Evolutionary conservation across 35 echinoderm and acorn worm genomes (phyloP).

Genomic region (Heliocidaris tuberculata): DNA sequence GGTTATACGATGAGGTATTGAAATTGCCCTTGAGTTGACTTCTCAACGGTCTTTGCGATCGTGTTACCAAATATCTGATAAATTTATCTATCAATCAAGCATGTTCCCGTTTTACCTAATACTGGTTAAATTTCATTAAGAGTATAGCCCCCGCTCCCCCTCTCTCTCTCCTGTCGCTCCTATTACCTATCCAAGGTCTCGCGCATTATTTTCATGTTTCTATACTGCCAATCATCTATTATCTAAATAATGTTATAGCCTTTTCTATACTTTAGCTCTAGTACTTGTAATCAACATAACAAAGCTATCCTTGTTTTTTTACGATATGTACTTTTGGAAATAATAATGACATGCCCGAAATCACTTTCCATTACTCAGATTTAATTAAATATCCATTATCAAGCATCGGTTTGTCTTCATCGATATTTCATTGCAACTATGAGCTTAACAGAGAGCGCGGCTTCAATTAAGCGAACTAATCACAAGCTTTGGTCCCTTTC

Average conservation of each 20-base stretch:
- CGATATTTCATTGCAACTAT: not conserved
- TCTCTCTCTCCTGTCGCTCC: too few relatives aligned
- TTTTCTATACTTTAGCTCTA: not conserved
- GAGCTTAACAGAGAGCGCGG: not conserved
- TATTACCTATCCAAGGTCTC: too few relatives aligned
- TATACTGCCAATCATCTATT: not conserved
- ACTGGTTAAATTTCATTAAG: too few relatives aligned
- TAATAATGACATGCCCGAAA: not conserved
- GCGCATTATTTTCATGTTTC: not conserved
- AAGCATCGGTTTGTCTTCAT: not conserved
- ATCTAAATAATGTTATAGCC: not conserved
- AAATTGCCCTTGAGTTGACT: too few relatives aligned
- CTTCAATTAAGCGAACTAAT: not conserved
- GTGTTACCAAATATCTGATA: too few relatives aligned
- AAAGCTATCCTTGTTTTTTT: not conserved
- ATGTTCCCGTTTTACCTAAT: too few relatives aligned
- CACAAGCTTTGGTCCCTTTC: not conserved
- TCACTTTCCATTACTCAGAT: not conserved
- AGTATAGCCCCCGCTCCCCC: too few relatives aligned
- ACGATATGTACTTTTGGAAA: not conserved
- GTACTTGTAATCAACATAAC: not conserved
- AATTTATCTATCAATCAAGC: too few relatives aligned
- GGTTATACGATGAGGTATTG: too few relatives aligned
- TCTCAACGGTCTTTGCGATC: too few relatives aligned
- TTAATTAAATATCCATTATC: conserved; percentile 45